Percentiles rank a stretch among this genome's conserved stretches.
Conservation (phyloP, 2,113 vertebrate species). For the Scolopax mira region DNA sequence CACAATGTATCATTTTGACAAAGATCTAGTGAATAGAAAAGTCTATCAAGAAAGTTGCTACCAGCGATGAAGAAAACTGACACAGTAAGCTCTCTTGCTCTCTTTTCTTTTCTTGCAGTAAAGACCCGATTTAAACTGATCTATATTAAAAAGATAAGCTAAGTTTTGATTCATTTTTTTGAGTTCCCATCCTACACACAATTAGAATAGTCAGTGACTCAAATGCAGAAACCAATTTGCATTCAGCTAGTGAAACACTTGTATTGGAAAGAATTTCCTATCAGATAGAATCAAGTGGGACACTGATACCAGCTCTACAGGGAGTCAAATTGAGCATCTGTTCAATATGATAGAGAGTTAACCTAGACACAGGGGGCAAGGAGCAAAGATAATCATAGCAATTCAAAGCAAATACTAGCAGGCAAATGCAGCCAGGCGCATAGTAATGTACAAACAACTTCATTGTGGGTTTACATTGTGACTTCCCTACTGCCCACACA, state of each 20-base stretch:
- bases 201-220: background rate
- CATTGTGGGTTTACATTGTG: background rate
- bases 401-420: background rate
- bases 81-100: background rate
- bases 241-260: background rate
- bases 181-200: background rate
- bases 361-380: background rate
- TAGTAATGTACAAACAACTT: background rate
- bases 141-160: background rate
- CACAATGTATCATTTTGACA: background rate
- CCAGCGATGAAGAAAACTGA: background rate
- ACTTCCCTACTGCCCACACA: background rate
- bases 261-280: background rate
- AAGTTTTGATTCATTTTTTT: background rate
- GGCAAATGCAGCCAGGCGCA: background rate
- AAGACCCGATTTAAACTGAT: background rate
- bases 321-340: background rate
- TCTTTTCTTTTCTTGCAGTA: background rate
- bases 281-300: background rate
- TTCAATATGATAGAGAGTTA: background rate
- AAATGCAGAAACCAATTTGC: background rate
- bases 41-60: background rate
- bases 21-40: background rate
- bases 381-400: background rate
- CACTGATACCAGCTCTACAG: background rate